These are phyloP conservation scores for Coleophora deauratella DNA, from an alignment of 2,888 invertebrate genomes.

Conservation along the genomic window DNA sequence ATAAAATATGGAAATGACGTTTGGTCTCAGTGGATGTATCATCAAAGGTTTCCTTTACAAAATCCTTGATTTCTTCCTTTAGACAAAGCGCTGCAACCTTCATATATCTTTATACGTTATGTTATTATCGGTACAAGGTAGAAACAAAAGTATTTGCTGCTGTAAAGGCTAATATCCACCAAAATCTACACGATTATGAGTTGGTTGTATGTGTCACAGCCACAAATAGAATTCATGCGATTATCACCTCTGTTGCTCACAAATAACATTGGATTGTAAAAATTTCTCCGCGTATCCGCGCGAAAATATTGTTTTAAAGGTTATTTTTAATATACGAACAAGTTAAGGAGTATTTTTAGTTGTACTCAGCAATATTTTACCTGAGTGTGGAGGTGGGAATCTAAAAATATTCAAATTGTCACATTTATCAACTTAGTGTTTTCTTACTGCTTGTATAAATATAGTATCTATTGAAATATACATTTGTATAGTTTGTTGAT, in stretches of 20 bases:
- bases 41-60: background rate
- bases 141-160: background rate
- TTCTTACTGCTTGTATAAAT: too few species aligned
- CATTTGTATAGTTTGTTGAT: too few species aligned
- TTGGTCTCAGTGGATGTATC: too few species aligned
- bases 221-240: conserved; percentile 4
- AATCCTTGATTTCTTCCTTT: conserved; percentile 5
- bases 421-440: background rate
- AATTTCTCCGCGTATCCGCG: background rate
- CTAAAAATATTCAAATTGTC: background rate
- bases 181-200: background rate
- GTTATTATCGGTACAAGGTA: background rate
- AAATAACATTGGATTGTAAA: too few species aligned
- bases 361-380: background rate
- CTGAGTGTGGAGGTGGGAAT: background rate
- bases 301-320: background rate
- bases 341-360: background rate
- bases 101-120: background rate
- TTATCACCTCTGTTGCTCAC: background rate
- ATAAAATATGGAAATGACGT: too few species aligned
- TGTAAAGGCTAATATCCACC: background rate
- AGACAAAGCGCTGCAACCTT: conserved; percentile 2
- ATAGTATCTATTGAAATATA: too few species aligned
- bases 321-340: conserved; percentile 1
- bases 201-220: conserved; percentile 1